phyloP scores from a whole-genome alignment of 2,888 invertebrate genomes.

The Netelia virgata region DNA sequence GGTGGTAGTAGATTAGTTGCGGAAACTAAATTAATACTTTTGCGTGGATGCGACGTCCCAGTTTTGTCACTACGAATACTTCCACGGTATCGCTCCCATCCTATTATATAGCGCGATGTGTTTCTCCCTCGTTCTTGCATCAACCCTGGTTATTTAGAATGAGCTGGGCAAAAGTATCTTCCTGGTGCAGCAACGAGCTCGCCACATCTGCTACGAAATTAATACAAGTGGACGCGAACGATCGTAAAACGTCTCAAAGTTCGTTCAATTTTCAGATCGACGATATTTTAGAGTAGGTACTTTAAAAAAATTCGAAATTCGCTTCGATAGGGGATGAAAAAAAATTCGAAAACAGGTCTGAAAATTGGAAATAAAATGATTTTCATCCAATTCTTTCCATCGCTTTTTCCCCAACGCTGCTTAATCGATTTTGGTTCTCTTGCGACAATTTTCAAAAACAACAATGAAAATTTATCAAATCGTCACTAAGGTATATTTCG shows the following conservation, averaged over 20 bases:
- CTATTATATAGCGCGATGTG: slow-evolving; percentile 23
- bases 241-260: not conserved
- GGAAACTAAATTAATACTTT: slow-evolving; percentile 75
- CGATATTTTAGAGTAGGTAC: no score
- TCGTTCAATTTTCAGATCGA: not conserved
- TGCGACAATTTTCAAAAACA: no score
- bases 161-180: slow-evolving; percentile 12
- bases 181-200: not conserved
- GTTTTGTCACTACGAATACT: slow-evolving; percentile 73
- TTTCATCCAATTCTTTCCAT: no score
- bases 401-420: no score
- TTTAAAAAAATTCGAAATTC: no score
- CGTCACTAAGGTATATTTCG: no score
- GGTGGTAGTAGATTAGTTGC: slow-evolving; percentile 57
- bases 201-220: not conserved
- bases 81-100: slow-evolving; percentile 60
- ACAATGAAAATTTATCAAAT: no score
- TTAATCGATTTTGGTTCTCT: no score
- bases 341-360: no score
- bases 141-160: slow-evolving; percentile 26
- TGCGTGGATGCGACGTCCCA: slow-evolving; percentile 73
- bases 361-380: no score
- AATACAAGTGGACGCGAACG: not conserved
- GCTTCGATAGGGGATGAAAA: no score
- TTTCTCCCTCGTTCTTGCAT: not conserved